Evolutionary conservation across 2,888 invertebrate species (phyloP).

Genomic region (Fragum whitleyi): DNA sequence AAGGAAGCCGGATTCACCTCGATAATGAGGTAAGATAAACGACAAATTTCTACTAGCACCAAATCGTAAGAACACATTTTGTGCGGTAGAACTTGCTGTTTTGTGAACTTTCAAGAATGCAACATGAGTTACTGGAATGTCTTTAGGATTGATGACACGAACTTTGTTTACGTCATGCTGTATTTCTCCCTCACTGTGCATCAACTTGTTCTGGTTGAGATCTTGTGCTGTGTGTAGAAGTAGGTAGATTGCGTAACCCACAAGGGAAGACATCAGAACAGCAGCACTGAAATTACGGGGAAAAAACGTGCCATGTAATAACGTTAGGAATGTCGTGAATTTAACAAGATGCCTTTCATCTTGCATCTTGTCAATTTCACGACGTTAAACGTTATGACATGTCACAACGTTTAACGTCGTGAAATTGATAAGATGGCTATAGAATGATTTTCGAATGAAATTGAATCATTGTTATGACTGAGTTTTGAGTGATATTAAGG

Average conservation of each 20-base stretch:
- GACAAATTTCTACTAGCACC: conserved; percentile 64
- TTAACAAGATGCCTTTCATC: too few relatives aligned
- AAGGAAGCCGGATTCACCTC: conserved; percentile 51
- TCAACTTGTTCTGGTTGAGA: background rate
- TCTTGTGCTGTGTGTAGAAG: background rate
- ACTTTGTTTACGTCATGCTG: background rate
- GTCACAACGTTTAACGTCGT: too few relatives aligned
- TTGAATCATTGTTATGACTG: too few relatives aligned
- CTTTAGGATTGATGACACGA: background rate
- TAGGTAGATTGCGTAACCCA: background rate
- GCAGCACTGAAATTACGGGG: background rate
- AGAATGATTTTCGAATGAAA: too few relatives aligned
- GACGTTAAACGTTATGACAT: too few relatives aligned
- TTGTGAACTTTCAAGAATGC: conserved; percentile 74
- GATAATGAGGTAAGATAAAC: conserved; percentile 60
- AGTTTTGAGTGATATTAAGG: too few relatives aligned
- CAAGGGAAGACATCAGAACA: background rate
- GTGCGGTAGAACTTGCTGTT: conserved; percentile 70
- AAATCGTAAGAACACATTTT: conserved; percentile 70
- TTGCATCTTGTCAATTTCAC: too few relatives aligned
- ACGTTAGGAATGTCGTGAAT: too few relatives aligned
- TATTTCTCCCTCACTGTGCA: background rate
- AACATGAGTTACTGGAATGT: conserved; percentile 48
- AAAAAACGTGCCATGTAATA: too few relatives aligned
- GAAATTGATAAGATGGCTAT: too few relatives aligned